Evolutionary conservation across 2,888 invertebrate genomes (phyloP).

Genomic region (Heliconius hortense): DNA sequence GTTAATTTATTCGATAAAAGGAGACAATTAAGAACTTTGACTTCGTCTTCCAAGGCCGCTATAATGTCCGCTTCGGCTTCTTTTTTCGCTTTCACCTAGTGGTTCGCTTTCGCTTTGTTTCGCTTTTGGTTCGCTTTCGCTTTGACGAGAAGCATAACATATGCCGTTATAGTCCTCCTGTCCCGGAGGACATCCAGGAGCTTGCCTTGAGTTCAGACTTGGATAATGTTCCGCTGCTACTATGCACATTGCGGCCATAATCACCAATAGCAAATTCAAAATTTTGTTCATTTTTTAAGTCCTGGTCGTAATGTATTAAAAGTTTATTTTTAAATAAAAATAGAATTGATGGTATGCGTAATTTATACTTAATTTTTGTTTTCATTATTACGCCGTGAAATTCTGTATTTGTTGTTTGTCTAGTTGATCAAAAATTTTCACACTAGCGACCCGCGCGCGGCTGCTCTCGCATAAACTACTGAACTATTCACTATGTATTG

Average conservation of each 20-base stretch:
- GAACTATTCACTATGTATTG: no score
- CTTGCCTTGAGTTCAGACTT: background rate
- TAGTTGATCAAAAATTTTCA: background rate
- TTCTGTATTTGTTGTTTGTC: background rate
- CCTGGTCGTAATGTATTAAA: background rate
- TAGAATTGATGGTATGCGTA: background rate
- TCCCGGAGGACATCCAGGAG: background rate
- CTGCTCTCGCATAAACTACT: no score
- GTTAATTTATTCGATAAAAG: background rate
- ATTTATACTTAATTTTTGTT: background rate
- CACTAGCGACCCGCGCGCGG: no score
- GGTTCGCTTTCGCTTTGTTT: no score
- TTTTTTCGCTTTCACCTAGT: background rate
- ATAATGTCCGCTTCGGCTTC: background rate
- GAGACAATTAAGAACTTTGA: background rate
- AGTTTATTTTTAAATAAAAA: background rate
- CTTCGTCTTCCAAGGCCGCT: background rate
- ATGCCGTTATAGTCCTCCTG: background rate
- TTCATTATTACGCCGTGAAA: background rate
- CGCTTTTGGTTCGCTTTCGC: background rate
- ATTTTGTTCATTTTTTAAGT: background rate
- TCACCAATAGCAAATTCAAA: background rate
- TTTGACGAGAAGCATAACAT: background rate
- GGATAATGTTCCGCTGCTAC: background rate
- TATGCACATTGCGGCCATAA: background rate